Evolutionary conservation across 2,888 invertebrate genomes (phyloP).

Genomic region (Agrilus cyanescens): DNA sequence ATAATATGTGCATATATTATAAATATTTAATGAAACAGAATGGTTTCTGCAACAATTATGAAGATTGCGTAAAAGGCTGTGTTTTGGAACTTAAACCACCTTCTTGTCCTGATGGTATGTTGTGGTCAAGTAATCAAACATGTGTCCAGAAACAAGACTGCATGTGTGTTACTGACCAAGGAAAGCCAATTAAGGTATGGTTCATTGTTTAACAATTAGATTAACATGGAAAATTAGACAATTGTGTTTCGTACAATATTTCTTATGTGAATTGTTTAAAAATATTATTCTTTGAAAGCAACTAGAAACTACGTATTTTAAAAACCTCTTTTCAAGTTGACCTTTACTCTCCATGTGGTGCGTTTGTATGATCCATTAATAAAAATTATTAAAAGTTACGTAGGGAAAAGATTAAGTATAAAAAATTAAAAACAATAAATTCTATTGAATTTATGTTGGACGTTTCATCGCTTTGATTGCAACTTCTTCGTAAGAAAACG

Average conservation of each 20-base stretch:
- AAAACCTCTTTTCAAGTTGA: too few species aligned
- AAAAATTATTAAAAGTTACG: too few species aligned
- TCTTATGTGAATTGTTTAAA: background rate
- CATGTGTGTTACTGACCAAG: slow-evolving; percentile 55
- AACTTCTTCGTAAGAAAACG: too few species aligned
- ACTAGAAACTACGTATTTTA: too few species aligned
- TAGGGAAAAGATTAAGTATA: too few species aligned
- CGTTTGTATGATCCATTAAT: too few species aligned
- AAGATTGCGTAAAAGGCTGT: slow-evolving; percentile 33
- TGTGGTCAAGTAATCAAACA: slow-evolving; percentile 59
- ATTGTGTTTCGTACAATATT: background rate
- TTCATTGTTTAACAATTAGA: background rate
- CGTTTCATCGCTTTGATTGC: too few species aligned
- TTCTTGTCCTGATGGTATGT: slow-evolving; percentile 45
- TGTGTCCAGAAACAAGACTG: slow-evolving; percentile 67
- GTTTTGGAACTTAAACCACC: slow-evolving; percentile 21
- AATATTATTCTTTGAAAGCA: too few species aligned
- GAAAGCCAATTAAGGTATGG: slow-evolving; percentile 51
- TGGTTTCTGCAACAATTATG: slow-evolving; percentile 36
- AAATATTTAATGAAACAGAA: slow-evolving; percentile 32
- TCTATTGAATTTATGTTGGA: too few species aligned
- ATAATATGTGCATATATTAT: slow-evolving; percentile 57
- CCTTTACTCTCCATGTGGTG: too few species aligned
- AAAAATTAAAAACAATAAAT: too few species aligned
- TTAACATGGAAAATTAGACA: background rate